Percentiles rank a stretch among this genome's conserved stretches.
Conservation (phyloP, 1,140 invertebrate genomes). For the Euura lappo region DNA sequence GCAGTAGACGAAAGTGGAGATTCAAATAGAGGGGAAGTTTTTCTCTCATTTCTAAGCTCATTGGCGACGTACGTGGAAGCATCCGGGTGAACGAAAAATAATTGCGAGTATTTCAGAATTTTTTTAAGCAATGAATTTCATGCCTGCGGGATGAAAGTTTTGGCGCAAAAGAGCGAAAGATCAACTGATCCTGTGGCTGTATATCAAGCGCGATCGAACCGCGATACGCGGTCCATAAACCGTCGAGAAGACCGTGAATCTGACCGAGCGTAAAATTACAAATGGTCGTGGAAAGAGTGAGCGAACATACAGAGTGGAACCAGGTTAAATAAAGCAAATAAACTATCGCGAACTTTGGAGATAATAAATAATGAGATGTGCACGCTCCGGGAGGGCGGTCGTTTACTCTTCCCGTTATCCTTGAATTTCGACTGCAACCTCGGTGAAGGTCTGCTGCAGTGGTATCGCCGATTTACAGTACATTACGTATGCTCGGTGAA, state of each 20-base stretch:
- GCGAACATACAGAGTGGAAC: not conserved
- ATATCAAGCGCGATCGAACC: not conserved
- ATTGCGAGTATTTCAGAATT: no score
- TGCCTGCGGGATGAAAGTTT: no score
- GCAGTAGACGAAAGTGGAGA: no score
- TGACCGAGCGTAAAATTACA: slow-evolving; percentile 1
- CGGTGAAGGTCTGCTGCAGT: not conserved
- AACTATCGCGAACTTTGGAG: not conserved
- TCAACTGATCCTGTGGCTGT: not conserved
- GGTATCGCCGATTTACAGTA: slow-evolving; percentile 1
- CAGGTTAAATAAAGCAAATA: not conserved
- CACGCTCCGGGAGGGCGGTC: not conserved
- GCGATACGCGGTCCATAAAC: slow-evolving; percentile 1
- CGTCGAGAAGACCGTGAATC: not conserved
- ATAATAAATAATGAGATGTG: slow-evolving; percentile 6
- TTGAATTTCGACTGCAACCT: not conserved
- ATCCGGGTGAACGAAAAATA: no score
- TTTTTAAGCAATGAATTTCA: no score
- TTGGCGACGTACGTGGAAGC: no score
- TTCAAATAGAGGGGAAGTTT: no score
- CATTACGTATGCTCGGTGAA: not conserved
- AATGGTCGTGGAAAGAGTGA: not conserved
- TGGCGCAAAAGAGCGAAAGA: no score
- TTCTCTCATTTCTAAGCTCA: no score
- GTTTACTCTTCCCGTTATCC: not conserved